phyloP scores from a whole-genome alignment of 2,113 vertebrate genomes.

The Phyllostomus hastatus region DNA sequence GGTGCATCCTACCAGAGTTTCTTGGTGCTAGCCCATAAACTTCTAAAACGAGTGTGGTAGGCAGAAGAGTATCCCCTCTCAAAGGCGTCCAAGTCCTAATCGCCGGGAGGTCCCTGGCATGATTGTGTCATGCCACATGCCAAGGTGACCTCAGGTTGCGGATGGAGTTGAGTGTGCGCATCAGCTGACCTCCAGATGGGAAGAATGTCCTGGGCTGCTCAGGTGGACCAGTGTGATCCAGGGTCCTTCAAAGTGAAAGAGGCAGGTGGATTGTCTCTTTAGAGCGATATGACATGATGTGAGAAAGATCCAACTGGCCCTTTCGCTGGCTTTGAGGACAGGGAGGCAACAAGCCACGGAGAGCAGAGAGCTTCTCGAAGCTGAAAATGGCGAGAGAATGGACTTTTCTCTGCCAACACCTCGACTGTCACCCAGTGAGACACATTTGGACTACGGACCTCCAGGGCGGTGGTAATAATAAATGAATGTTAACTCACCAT shows the following conservation, averaged over 20 bases:
- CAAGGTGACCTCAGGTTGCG: neutral
- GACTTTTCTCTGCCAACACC: neutral
- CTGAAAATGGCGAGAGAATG: neutral
- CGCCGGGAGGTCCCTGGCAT: fast-evolving
- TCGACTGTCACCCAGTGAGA: neutral
- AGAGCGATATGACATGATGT: no score
- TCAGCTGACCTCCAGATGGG: neutral
- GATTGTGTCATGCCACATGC: neutral
- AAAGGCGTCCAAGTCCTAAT: neutral
- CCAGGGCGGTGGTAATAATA: neutral
- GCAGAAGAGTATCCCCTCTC: neutral
- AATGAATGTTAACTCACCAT: neutral
- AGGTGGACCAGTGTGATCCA: neutral
- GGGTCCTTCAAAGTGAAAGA: neutral
- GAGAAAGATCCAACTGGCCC: neutral
- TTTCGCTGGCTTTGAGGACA: neutral
- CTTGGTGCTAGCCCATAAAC: neutral
- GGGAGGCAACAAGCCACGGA: neutral
- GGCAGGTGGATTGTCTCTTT: neutral
- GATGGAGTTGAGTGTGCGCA: neutral
- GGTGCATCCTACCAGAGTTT: neutral
- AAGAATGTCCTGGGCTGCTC: neutral
- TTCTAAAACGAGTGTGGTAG: neutral
- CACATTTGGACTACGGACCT: neutral
- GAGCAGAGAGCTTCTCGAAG: neutral